Evolutionary conservation across 2,113 vertebrate species (phyloP).

Genomic region (Miniopterus natalensis): DNA sequence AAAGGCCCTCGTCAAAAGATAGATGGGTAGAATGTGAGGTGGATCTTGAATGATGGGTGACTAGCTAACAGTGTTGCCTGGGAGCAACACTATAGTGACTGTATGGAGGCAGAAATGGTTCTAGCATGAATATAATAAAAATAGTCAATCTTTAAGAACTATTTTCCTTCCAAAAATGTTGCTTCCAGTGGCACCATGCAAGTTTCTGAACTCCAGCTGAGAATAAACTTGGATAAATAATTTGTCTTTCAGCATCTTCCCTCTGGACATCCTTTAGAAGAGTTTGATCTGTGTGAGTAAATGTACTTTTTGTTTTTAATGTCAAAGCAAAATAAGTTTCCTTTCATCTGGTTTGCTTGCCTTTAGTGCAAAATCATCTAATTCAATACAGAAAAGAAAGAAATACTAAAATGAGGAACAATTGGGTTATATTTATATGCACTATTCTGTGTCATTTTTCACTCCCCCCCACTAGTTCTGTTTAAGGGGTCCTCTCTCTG

Average conservation of each 20-base stretch:
- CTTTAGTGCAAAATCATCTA: conserved; percentile 41
- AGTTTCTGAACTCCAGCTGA: background rate
- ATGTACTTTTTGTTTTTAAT: background rate
- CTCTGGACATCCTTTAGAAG: background rate
- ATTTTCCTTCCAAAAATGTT: background rate
- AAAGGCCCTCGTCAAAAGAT: background rate
- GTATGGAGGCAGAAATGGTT: background rate
- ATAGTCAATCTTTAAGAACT: background rate
- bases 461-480: background rate
- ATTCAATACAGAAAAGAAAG: conserved; percentile 38
- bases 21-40: background rate
- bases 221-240: background rate
- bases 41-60: background rate
- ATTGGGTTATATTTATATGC: background rate
- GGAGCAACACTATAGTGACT: background rate
- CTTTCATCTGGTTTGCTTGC: conserved; percentile 49
- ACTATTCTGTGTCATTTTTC: background rate
- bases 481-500: background rate
- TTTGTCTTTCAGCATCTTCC: background rate
- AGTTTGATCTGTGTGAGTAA: background rate
- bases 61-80: background rate
- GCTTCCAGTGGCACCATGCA: background rate
- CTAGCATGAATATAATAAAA: background rate
- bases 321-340: conserved; percentile 42
- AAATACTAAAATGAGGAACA: conserved; percentile 53